Conservation (phyloP, 2,888 invertebrate genomes). For the Tiphia femorata region DNA sequence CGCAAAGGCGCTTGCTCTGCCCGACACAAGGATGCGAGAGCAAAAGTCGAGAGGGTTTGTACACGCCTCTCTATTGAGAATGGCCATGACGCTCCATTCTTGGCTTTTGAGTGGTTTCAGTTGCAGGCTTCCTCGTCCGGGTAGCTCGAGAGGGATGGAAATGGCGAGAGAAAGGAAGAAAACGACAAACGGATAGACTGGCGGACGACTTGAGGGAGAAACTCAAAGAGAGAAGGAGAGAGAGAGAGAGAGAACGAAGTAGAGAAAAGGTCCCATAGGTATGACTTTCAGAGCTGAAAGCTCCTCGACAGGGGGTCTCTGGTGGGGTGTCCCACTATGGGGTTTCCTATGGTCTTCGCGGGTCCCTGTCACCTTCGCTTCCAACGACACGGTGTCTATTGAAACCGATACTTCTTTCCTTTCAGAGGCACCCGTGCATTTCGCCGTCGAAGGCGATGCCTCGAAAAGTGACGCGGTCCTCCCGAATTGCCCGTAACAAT, state of each 20-base stretch:
- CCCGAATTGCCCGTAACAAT: too few relatives aligned
- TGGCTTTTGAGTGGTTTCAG: conserved; percentile 57
- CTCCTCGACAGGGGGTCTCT: conserved; percentile 60
- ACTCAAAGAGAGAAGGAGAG: too few relatives aligned
- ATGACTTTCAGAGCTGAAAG: conserved; percentile 63
- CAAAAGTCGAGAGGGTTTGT: conserved; percentile 37
- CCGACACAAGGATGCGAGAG: too few relatives aligned
- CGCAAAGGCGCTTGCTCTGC: too few relatives aligned
- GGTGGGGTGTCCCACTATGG: conserved; percentile 37
- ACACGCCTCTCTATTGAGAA: conserved; percentile 44
- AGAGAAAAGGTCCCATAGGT: too few relatives aligned
- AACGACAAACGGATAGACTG: too few relatives aligned
- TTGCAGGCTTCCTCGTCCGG: conserved; percentile 44
- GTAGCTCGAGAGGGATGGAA: conserved; percentile 18
- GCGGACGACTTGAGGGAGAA: too few relatives aligned
- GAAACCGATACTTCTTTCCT: conserved; percentile 59
- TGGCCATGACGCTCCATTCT: conserved; percentile 48
- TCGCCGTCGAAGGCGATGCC: too few relatives aligned
- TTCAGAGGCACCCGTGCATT: too few relatives aligned
- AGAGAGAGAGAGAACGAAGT: too few relatives aligned
- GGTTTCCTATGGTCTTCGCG: conserved; percentile 44
- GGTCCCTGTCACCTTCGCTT: conserved; percentile 48
- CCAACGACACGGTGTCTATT: conserved; percentile 50
- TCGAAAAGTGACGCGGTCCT: too few relatives aligned
- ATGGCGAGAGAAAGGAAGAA: too few relatives aligned